Conservation (phyloP, 2,797 vertebrate genomes). For the Poliocrania exsul region DNA sequence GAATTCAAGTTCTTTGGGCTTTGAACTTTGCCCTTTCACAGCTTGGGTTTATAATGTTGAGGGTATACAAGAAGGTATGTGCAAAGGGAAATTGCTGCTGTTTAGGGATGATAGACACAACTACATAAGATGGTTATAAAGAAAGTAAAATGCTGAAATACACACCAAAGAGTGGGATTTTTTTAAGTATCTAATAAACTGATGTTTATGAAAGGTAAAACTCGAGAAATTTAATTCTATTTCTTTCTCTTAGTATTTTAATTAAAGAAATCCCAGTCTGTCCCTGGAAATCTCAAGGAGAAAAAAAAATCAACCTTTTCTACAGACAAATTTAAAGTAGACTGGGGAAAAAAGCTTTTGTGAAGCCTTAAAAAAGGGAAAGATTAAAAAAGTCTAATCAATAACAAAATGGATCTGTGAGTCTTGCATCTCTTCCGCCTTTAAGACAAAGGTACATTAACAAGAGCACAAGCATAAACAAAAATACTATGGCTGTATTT, state of each 20-base stretch:
- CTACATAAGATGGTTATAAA: background rate
- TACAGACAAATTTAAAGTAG: background rate
- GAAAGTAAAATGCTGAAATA: background rate
- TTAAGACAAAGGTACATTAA: background rate
- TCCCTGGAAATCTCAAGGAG: background rate
- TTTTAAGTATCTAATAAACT: background rate
- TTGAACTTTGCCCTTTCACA: background rate
- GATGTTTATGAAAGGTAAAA: slow-evolving; percentile 29
- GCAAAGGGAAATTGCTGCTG: background rate
- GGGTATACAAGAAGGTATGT: background rate
- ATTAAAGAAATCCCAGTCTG: slow-evolving; percentile 49
- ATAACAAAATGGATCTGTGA: background rate
- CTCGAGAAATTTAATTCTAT: slow-evolving; percentile 3
- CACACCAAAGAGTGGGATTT: background rate
- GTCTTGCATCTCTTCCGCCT: background rate
- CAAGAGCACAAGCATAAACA: background rate
- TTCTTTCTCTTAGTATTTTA: slow-evolving; percentile 25
- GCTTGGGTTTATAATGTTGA: background rate
- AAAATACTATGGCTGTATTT: background rate
- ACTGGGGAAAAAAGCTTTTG: background rate
- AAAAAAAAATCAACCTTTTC: background rate
- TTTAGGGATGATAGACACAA: background rate
- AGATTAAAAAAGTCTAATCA: slow-evolving; percentile 54
- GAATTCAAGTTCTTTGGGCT: background rate
- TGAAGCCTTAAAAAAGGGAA: background rate